Conservation (phyloP, 2,113 vertebrate species). For the Caranx melampygus region DNA sequence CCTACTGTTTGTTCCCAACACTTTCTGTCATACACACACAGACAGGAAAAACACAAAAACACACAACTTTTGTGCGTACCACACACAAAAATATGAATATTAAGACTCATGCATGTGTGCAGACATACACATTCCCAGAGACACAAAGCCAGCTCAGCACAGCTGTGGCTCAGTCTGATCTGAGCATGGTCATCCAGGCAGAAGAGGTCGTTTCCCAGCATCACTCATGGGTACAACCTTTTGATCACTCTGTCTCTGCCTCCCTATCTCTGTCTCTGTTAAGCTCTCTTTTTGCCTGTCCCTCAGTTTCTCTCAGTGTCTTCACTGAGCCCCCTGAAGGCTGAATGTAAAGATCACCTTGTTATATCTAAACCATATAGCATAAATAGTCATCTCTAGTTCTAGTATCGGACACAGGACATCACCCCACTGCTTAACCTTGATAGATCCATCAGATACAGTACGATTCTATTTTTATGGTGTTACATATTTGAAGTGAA, state of each 20-base stretch:
- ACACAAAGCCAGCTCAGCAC: slow-evolving; percentile 59
- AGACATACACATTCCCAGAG: slow-evolving; percentile 18
- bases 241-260: slow-evolving; percentile 49
- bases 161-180: slow-evolving; percentile 67
- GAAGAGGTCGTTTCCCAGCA: slow-evolving; percentile 68
- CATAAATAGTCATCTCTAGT: no score
- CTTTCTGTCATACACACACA: neutral
- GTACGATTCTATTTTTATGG: neutral
- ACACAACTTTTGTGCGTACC: neutral
- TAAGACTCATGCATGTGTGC: slow-evolving; percentile 18
- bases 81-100: neutral
- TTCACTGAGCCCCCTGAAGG: neutral
- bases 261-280: neutral
- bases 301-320: neutral
- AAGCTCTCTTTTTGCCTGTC: neutral
- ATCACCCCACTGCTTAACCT: no score
- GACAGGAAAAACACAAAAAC: neutral
- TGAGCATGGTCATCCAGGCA: slow-evolving; percentile 65
- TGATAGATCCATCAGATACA: neutral
- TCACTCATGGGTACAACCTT: slow-evolving; percentile 64
- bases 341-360: neutral
- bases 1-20: slow-evolving; percentile 11
- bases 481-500: neutral
- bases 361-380: neutral
- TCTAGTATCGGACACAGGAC: no score